These are phyloP conservation scores for Crossoptilon crossoptilon DNA, from an alignment of 2,797 vertebrate species.

Conservation along the genomic window DNA sequence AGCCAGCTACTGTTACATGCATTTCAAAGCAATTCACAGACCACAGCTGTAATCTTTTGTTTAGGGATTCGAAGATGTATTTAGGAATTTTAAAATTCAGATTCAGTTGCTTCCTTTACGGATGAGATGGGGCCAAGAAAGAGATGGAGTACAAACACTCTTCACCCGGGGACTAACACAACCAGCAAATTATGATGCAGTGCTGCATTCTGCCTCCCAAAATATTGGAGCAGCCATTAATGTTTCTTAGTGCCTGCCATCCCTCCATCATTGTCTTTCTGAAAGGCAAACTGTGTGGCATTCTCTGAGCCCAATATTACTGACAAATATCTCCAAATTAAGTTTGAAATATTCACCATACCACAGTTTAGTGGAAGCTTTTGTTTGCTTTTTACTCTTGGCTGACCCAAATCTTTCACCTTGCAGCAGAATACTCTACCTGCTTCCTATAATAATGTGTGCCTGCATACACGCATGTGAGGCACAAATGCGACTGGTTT, in stretches of 20 bases:
- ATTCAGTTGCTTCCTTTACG: neutral
- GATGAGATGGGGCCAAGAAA: neutral
- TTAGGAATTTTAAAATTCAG: neutral
- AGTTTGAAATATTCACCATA: neutral
- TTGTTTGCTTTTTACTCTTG: neutral
- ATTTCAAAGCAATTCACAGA: neutral
- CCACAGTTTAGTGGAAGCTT: neutral
- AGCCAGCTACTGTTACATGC: neutral
- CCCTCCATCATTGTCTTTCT: neutral
- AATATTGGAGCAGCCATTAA: neutral
- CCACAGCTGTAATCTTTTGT: neutral
- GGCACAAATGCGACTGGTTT: neutral
- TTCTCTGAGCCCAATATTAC: neutral
- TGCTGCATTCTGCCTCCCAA: neutral
- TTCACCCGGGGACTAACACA: neutral
- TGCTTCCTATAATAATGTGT: neutral
- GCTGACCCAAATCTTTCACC: neutral
- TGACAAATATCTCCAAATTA: neutral
- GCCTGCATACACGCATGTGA: neutral
- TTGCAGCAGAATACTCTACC: neutral
- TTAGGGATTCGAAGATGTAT: neutral
- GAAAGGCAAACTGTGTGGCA: neutral
- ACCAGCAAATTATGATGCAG: neutral
- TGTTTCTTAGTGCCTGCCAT: neutral
- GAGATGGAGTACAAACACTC: neutral